phyloP scores from a whole-genome alignment of 2,888 invertebrate genomes.

The Pterostichus madidus region DNA sequence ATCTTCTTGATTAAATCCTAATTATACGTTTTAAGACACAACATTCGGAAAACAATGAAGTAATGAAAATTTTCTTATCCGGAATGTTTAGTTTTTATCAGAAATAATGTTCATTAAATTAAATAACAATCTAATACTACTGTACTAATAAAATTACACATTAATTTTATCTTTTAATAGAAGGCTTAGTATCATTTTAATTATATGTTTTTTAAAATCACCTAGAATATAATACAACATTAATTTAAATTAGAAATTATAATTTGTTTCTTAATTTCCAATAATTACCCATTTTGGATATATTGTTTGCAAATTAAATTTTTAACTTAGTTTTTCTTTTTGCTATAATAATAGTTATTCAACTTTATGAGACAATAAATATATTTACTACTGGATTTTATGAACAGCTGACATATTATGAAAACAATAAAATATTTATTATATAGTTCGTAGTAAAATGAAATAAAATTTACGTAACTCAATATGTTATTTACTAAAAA shows the following conservation, averaged over 20 bases:
- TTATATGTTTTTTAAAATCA: background rate
- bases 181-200: background rate
- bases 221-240: background rate
- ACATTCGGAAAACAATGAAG: background rate
- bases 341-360: too few species aligned
- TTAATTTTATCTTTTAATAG: conserved; percentile 1
- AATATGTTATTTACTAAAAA: too few species aligned
- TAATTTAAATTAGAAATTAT: background rate
- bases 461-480: too few species aligned
- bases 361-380: too few species aligned
- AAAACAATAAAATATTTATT: too few species aligned
- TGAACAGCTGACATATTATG: too few species aligned
- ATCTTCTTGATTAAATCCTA: conserved; percentile 31
- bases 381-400: too few species aligned
- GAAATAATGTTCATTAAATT: conserved; percentile 7
- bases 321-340: too few species aligned
- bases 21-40: conserved; percentile 11
- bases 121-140: conserved; percentile 7
- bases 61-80: conserved; percentile 6
- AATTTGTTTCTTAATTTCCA: too few species aligned
- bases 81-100: background rate
- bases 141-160: background rate
- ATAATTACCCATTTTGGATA: too few species aligned
- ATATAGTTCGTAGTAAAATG: too few species aligned
- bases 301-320: too few species aligned